Percentiles rank a stretch among this genome's conserved stretches.
phyloP scores from a whole-genome alignment of 2,113 vertebrate species.

The Cygnus buccinator region DNA sequence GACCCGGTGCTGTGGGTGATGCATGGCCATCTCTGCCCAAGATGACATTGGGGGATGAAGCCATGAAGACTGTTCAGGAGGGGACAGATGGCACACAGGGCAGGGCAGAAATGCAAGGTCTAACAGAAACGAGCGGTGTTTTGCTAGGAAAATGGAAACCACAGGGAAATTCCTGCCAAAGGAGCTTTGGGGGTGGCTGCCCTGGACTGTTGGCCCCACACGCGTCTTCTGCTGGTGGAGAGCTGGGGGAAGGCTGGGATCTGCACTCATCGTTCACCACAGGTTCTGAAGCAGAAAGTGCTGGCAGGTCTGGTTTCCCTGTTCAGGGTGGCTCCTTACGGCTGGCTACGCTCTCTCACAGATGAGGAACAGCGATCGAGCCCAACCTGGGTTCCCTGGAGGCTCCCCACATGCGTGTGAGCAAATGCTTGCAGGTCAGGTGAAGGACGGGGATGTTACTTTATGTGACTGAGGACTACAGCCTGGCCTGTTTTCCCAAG shows the following conservation, averaged over 20 bases:
- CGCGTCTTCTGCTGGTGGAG: background rate
- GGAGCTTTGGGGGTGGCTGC: background rate
- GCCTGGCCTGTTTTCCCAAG: fast-evolving
- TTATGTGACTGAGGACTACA: background rate
- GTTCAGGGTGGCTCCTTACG: background rate
- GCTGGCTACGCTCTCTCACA: background rate
- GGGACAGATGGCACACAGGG: background rate
- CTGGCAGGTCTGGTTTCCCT: background rate
- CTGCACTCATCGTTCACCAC: fast-evolving
- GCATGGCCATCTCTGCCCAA: background rate
- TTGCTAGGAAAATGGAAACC: background rate
- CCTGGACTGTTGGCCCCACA: background rate
- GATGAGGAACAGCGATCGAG: background rate
- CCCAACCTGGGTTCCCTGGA: background rate
- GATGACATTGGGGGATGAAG: background rate
- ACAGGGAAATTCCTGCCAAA: background rate
- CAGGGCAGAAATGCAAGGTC: background rate
- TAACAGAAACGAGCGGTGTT: fast-evolving
- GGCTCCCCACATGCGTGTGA: background rate
- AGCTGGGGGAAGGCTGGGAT: background rate
- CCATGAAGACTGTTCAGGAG: background rate
- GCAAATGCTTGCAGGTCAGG: background rate
- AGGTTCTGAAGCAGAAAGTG: background rate
- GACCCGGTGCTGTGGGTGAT: fast-evolving
- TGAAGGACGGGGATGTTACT: background rate